Evolutionary conservation across 1,140 invertebrate genomes (phyloP).

Genomic region (Dysdera silvatica): DNA sequence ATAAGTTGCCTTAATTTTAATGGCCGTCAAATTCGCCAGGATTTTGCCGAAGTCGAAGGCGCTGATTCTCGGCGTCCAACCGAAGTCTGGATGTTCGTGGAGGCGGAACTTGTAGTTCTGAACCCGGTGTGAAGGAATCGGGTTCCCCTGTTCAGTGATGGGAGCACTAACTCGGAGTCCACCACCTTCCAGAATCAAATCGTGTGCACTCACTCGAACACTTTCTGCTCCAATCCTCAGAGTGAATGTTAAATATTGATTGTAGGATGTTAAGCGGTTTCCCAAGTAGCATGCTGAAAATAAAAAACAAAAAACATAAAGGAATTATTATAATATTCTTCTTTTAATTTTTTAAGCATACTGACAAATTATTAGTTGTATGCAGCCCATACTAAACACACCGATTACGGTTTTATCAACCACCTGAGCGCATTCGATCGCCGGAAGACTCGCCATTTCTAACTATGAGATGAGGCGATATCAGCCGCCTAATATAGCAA

Average conservation of each 20-base stretch:
- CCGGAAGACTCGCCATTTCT: too few relatives aligned
- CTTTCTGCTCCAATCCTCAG: constrained; percentile 71
- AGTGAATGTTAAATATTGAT: constrained; percentile 81
- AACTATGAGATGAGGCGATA: too few relatives aligned
- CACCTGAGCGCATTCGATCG: too few relatives aligned
- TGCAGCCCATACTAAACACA: too few relatives aligned
- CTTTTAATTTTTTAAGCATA: too few relatives aligned
- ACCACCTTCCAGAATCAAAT: constrained; percentile 74
- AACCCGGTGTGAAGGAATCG: constrained; percentile 59
- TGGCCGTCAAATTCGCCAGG: constrained; percentile 81
- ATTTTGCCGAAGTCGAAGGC: constrained; percentile 82
- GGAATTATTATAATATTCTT: too few relatives aligned
- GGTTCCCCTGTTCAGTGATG: constrained; percentile 85
- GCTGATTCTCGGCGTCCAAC: constrained; percentile 79
- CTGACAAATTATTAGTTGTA: too few relatives aligned
- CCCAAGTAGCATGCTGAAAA: constrained; percentile 55
- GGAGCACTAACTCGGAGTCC: constrained; percentile 69
- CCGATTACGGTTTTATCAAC: too few relatives aligned
- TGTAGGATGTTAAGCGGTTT: constrained; percentile 88
- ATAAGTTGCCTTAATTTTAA: constrained; percentile 89
- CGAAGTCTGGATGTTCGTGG: constrained; percentile 69
- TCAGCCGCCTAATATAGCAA: too few relatives aligned
- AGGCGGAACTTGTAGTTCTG: constrained; percentile 72
- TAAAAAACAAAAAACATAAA: neutral
- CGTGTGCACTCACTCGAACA: constrained; percentile 62